Base-by-base conservation (phyloP, 2,888 invertebrate genomes). In the Diarsia rubi region DNA sequence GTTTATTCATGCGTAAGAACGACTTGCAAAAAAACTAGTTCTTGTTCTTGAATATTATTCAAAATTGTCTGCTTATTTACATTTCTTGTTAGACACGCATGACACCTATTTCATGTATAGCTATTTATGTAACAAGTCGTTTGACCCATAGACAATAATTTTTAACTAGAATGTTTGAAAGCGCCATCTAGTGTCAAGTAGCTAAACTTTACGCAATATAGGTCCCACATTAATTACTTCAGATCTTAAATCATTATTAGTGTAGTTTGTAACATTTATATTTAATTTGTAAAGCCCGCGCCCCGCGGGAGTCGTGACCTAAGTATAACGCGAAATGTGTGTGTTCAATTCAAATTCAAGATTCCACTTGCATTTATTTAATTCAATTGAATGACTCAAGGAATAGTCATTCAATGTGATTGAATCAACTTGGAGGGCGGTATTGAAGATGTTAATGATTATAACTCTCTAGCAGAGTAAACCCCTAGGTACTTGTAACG, bases 181-280 rank as follows among this genome's bases (percentile, higher is more conserved):
- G 59, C 73, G 92, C 82, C 90, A 90, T 90, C 93, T 93, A 85
- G 88, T 73, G 86, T 65, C 66, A 74, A 91, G 83, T 91, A 91
- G 90, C 79, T 24, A 27, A 54, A 82, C 27, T 82, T 57, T 52
- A 42, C 0, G n/a, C 14, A n/a, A 37, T 21, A 11, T n/a, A 19
- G 19, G n/a, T 1, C 11, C 8, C 14, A 24, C 6, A 1, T 60
- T 2, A 60, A 49, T 66, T 16, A 37, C 11, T n/a, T 4, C 2
- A 70, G 75, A 63, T 16, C 31, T 4, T 64, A 21, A 5, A 37
- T n/a, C 6, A 6, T 6, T n/a, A n/a, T 0, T 21, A 24, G 1
- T 54, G 6, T 54, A 24, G 54, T 54, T 54, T 52, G 14, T 24
- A 12, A 4, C 2, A 24, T 24, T 52, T 52, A n/a, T 52, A 52